A percentile compares a stretch with the other conserved stretches of the same genome.
Evolutionary conservation across 2,797 vertebrate genomes (phyloP).

Genomic region (Buphagus erythrorhynchus): DNA sequence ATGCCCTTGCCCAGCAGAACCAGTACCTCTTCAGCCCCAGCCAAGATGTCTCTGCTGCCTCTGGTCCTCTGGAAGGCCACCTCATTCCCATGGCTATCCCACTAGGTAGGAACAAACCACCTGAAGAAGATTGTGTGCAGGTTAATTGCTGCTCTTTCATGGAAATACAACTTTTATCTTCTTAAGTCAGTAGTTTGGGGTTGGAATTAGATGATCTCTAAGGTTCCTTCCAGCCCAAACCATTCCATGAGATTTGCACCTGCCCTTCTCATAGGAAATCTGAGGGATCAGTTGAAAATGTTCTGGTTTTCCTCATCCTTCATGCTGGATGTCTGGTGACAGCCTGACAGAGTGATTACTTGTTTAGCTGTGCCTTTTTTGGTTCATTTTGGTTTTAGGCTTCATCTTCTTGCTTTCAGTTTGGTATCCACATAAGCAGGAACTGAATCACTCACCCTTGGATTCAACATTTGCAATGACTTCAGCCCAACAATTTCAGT

Average conservation of each 20-base stretch:
- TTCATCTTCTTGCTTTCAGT: not conserved
- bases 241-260: not conserved
- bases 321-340: not conserved
- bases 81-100: conserved; percentile 88
- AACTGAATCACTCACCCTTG: not conserved
- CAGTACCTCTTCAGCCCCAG: conserved; percentile 78
- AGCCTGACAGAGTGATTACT: not conserved
- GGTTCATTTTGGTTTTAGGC: not conserved
- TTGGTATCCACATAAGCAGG: not conserved
- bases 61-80: conserved; percentile 73
- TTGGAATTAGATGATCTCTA: not conserved
- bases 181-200: not conserved
- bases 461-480: not conserved
- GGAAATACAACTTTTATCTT: fast-evolving
- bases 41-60: conserved; percentile 30
- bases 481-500: not conserved
- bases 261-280: not conserved
- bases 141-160: not conserved
- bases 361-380: not conserved
- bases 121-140: not conserved
- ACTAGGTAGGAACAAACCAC: conserved; percentile 80
- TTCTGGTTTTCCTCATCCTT: not conserved
- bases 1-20: conserved; percentile 20
- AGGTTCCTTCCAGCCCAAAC: not conserved
- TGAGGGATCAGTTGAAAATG: not conserved